A percentile compares a stretch with the other conserved stretches of the same genome.
Conservation (phyloP, 1,140 invertebrate species). For the Orius insidiosus region DNA sequence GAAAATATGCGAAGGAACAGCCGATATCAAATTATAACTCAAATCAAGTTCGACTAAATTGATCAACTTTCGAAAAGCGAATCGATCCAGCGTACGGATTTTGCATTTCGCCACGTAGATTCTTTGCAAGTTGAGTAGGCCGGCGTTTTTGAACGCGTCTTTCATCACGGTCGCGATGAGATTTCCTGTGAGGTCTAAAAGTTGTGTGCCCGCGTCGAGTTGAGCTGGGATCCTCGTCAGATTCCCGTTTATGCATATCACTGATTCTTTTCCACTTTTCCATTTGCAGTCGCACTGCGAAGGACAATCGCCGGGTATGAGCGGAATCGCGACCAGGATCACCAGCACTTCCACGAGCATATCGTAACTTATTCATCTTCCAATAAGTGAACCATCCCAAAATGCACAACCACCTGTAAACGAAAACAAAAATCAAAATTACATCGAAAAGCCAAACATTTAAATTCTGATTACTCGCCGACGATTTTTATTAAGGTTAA, state of each 20-base stretch:
- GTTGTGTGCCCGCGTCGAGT: constrained; percentile 55
- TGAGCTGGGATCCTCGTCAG: constrained; percentile 45
- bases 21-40: constrained; percentile 46
- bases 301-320: constrained; percentile 31
- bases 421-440: not conserved
- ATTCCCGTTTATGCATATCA: constrained; percentile 52
- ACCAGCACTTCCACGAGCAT: constrained; percentile 5
- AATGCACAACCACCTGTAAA: not conserved
- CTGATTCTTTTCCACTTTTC: constrained; percentile 68
- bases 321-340: constrained; percentile 5
- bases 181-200: constrained; percentile 58
- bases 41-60: constrained; percentile 64
- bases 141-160: constrained; percentile 50
- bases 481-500: too few species aligned
- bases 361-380: not conserved
- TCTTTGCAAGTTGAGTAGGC: constrained; percentile 60
- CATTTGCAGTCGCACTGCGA: constrained; percentile 65
- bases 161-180: constrained; percentile 41
- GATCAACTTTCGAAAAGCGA: constrained; percentile 47
- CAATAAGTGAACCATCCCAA: not conserved
- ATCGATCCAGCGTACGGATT: constrained; percentile 39
- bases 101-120: constrained; percentile 48
- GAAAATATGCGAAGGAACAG: constrained; percentile 50
- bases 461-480: too few species aligned
- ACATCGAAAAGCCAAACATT: not conserved